A percentile compares a stretch with the other conserved stretches of the same genome.
These are phyloP conservation scores for Limenitis camilla DNA, from an alignment of 2,888 invertebrate species.

Conservation along the genomic window DNA sequence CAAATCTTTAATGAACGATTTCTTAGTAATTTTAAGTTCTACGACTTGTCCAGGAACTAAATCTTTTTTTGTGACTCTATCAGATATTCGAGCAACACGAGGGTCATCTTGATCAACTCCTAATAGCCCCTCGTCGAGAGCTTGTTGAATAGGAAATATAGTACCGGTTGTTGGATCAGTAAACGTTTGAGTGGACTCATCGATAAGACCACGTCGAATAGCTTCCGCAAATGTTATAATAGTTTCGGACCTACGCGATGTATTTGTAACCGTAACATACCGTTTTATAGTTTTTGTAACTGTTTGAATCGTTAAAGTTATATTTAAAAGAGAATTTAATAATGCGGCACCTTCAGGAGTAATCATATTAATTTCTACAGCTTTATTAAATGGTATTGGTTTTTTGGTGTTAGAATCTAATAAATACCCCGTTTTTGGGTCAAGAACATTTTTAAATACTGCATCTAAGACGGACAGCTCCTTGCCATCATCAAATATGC, in stretches of 20 bases:
- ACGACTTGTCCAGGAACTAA: conserved; percentile 65
- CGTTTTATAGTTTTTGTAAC: conserved; percentile 89
- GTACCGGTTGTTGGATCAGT: conserved; percentile 84
- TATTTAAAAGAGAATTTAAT: conserved; percentile 87
- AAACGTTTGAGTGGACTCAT: conserved; percentile 84
- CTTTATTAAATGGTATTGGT: conserved; percentile 87
- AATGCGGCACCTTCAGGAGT: conserved; percentile 91
- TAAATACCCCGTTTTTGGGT: conserved; percentile 90
- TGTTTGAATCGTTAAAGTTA: conserved; percentile 90
- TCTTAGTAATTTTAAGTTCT: conserved; percentile 69
- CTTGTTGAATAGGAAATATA: conserved; percentile 83
- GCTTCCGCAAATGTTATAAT: conserved; percentile 86
- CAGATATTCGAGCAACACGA: conserved; percentile 56
- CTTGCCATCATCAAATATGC: conserved; percentile 82
- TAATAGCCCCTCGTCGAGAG: conserved; percentile 82
- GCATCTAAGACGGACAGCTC: conserved; percentile 91
- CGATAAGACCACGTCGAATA: conserved; percentile 83
- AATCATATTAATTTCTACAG: conserved; percentile 88
- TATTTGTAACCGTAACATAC: conserved; percentile 84
- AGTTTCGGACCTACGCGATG: conserved; percentile 71
- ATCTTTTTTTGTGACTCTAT: conserved; percentile 52
- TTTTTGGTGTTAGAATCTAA: conserved; percentile 82
- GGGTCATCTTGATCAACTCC: conserved; percentile 76
- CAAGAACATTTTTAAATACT: conserved; percentile 88
- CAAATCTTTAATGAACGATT: conserved; percentile 66